These are phyloP conservation scores for Drosophila bifasciata DNA, from an alignment of 1,140 invertebrate species.

Conservation along the genomic window DNA sequence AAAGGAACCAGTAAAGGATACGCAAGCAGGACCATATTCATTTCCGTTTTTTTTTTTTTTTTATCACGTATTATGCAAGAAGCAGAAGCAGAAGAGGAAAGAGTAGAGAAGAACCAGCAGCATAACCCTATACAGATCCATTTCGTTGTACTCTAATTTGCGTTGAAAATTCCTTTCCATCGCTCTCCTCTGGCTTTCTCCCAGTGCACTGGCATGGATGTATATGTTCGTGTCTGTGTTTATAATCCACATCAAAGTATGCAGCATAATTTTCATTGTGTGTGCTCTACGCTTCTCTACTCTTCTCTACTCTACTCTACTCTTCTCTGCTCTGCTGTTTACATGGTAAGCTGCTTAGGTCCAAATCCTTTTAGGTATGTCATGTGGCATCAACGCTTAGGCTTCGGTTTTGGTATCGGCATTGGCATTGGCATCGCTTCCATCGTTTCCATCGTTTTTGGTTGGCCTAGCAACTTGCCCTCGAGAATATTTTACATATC, in stretches of 20 bases:
- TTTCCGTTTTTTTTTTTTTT: too few species aligned
- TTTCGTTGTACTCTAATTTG: neutral
- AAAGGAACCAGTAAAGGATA: too few species aligned
- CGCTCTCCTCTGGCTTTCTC: conserved; percentile 7
- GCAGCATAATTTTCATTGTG: conserved; percentile 54
- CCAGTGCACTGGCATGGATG: neutral
- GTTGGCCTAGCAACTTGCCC: conserved; percentile 64
- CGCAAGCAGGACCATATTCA: too few species aligned
- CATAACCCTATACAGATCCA: too few species aligned
- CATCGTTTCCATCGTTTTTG: neutral
- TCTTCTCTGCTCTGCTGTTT: conserved; percentile 32
- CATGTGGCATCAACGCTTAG: conserved; percentile 60
- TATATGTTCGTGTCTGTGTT: conserved; percentile 15
- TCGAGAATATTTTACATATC: conserved; percentile 62
- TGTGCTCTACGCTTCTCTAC: neutral
- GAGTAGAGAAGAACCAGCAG: too few species aligned
- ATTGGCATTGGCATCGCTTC: neutral
- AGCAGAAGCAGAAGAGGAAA: too few species aligned
- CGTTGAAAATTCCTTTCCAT: too few species aligned
- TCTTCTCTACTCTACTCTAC: neutral
- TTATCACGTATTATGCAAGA: too few species aligned
- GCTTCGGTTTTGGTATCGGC: conserved; percentile 6
- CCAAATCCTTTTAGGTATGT: conserved; percentile 79
- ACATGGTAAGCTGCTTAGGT: conserved; percentile 77
- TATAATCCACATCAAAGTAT: conserved; percentile 78